Evolutionary conservation across 2,797 vertebrate species (phyloP).

Genomic region (Sebastes iracundus): DNA sequence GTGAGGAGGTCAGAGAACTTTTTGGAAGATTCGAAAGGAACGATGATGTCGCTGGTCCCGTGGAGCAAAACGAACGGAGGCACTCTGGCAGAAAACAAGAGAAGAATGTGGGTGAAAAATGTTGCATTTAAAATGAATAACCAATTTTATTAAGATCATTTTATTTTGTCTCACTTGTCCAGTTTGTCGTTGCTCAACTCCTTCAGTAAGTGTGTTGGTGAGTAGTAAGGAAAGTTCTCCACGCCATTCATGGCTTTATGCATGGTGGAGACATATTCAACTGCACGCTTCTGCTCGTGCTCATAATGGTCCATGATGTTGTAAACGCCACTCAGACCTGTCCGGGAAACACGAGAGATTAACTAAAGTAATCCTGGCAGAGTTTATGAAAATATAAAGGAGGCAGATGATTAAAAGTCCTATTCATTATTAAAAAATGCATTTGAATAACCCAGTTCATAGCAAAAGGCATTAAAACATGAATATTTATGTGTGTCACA

Average conservation of each 20-base stretch:
- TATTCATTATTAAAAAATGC: too few species aligned
- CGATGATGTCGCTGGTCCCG: constrained; percentile 77
- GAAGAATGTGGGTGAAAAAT: not conserved
- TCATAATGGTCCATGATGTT: constrained; percentile 82
- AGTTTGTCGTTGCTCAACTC: constrained; percentile 70
- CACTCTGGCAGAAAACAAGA: constrained; percentile 56
- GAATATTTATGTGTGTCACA: not conserved
- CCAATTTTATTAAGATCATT: not conserved
- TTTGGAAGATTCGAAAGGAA: constrained; percentile 76
- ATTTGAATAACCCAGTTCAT: not conserved
- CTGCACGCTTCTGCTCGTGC: constrained; percentile 77
- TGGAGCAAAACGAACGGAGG: constrained; percentile 81
- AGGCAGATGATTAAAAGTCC: not conserved
- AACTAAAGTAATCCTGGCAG: not conserved
- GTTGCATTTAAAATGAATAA: not conserved
- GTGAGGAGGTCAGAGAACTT: constrained; percentile 77
- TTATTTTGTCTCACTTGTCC: constrained; percentile 60
- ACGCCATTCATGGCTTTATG: constrained; percentile 84
- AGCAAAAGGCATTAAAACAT: not conserved
- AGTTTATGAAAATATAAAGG: not conserved
- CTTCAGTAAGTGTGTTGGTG: constrained; percentile 72
- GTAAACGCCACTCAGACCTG: constrained; percentile 84
- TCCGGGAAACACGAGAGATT: not conserved
- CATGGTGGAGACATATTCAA: constrained; percentile 84
- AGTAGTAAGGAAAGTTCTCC: constrained; percentile 81